A percentile compares a stretch with the other conserved stretches of the same genome.
Evolutionary conservation across 1,140 invertebrate species (phyloP).

Genomic region (Drosophila sucinea): DNA sequence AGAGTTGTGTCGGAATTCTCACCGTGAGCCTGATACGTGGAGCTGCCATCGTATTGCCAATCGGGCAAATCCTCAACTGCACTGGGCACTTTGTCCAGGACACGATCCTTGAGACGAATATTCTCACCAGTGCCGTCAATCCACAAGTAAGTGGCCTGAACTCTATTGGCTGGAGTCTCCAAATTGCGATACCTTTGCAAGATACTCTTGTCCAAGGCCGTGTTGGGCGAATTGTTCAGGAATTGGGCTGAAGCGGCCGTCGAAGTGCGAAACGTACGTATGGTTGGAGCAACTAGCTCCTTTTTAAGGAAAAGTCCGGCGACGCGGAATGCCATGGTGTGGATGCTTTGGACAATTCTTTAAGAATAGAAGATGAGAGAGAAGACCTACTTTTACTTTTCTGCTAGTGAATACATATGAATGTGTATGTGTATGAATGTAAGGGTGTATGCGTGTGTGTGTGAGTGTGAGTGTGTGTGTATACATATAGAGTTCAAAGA

Average conservation of each 20-base stretch:
- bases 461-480: background rate
- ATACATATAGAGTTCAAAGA: background rate
- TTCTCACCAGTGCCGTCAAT: slow-evolving; percentile 96
- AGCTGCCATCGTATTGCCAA: slow-evolving; percentile 97
- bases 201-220: slow-evolving; percentile 89
- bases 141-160: slow-evolving; percentile 95
- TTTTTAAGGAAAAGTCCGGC: slow-evolving; percentile 77
- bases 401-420: background rate
- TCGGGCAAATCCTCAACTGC: slow-evolving; percentile 90
- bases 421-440: slow-evolving; percentile 11
- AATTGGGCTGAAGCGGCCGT: slow-evolving; percentile 46
- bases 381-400: slow-evolving; percentile 48
- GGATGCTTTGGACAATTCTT: slow-evolving; percentile 26
- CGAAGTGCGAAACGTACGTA: slow-evolving; percentile 5
- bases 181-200: slow-evolving; percentile 88
- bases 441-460: background rate
- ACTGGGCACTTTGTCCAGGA: slow-evolving; percentile 90
- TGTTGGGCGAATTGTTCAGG: slow-evolving; percentile 87
- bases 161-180: slow-evolving; percentile 88
- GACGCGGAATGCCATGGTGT: slow-evolving; percentile 77
- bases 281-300: slow-evolving; percentile 55
- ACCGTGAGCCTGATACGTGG: slow-evolving; percentile 90
- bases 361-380: slow-evolving; percentile 25
- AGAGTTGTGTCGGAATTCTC: slow-evolving; percentile 93
- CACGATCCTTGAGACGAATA: slow-evolving; percentile 93